A percentile compares a stretch with the other conserved stretches of the same genome.
Conservation (phyloP, 2,888 invertebrate genomes). For the Scelioninae gen. 2 region DNA sequence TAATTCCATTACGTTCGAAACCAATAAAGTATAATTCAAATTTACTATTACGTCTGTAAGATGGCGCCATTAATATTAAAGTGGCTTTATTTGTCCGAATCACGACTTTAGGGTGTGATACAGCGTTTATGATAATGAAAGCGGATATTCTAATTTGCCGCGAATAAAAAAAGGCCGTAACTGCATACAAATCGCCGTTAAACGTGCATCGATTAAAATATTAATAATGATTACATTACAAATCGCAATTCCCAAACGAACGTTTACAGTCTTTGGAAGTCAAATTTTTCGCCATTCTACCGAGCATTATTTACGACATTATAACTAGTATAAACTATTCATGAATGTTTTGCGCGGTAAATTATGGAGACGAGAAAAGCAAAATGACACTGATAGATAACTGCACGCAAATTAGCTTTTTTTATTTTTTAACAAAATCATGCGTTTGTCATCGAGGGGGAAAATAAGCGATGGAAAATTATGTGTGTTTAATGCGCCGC, state of each 20-base stretch:
- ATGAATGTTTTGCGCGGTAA: slow-evolving; percentile 20
- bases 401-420: slow-evolving; percentile 8
- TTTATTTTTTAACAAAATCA: neutral
- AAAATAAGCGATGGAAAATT: slow-evolving; percentile 3
- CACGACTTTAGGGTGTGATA: slow-evolving; percentile 20
- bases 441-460: no score
- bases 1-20: slow-evolving; percentile 3
- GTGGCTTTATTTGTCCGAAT: slow-evolving; percentile 27
- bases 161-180: slow-evolving; percentile 34
- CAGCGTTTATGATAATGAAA: slow-evolving; percentile 36
- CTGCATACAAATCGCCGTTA: slow-evolving; percentile 35
- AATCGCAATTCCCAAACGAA: slow-evolving; percentile 3
- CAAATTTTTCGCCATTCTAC: slow-evolving; percentile 16
- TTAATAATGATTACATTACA: slow-evolving; percentile 31
- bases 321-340: slow-evolving; percentile 28
- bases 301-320: slow-evolving; percentile 26
- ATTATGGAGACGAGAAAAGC: slow-evolving; percentile 14
- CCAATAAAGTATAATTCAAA: neutral
- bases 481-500: slow-evolving; percentile 3
- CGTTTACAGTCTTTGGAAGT: slow-evolving; percentile 18
- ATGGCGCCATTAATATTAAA: slow-evolving; percentile 14
- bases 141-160: slow-evolving; percentile 31
- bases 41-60: slow-evolving; percentile 10
- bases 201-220: slow-evolving; percentile 41
- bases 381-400: slow-evolving; percentile 29